Base-by-base conservation (phyloP, 2,888 invertebrate species). In the Lycaena phlaeas region DNA sequence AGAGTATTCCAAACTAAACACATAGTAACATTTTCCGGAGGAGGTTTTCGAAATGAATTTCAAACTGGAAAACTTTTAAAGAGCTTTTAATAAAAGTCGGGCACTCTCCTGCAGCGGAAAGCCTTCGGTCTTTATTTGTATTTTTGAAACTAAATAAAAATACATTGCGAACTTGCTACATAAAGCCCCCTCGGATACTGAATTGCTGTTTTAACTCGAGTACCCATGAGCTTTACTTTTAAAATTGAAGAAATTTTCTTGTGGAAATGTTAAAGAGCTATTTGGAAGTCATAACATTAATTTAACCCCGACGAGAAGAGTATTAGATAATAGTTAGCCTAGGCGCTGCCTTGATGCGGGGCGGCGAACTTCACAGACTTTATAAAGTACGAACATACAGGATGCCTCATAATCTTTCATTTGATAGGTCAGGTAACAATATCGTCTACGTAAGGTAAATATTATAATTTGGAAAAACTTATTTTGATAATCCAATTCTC, bases 31-130 rank as follows among this genome's bases (percentile, higher is more conserved):
- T 36, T 37, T 37, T 17, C n/a, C 27, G 15, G 26, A 27, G 17
- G 12, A 36, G 25, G 25, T 36, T 17, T 14, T 26, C 37, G 37
- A 9, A 38, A 38, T 38, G 17, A 42, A 42, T 38, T 44, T 36
- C 28, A 29, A 41, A 41, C 38, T 39, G 44, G 10, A 44, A 44
- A 44, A 27, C 42, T 43, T 44, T 44, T 38, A 36, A 38, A 44
- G 41, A 22, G 41, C 38, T 27, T 41, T 44, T 27, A 40, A 38
- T 44, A 41, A 37, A 41, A 38, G 28, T 14, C 31, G 38, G 29
- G 26, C 38, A n/a, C n/a, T 6, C 26, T 27, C 15, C 22, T 9
- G 17, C 11, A 11, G 40, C n/a, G 11, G 44, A 36, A 27, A 39
- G 30, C 34, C 31, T n/a, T 15, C 26, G 30, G 36, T 36, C 40